A percentile compares a stretch with the other conserved stretches of the same genome.
Conservation (phyloP, 1,140 invertebrate species). For the Trichonephila clavata region DNA sequence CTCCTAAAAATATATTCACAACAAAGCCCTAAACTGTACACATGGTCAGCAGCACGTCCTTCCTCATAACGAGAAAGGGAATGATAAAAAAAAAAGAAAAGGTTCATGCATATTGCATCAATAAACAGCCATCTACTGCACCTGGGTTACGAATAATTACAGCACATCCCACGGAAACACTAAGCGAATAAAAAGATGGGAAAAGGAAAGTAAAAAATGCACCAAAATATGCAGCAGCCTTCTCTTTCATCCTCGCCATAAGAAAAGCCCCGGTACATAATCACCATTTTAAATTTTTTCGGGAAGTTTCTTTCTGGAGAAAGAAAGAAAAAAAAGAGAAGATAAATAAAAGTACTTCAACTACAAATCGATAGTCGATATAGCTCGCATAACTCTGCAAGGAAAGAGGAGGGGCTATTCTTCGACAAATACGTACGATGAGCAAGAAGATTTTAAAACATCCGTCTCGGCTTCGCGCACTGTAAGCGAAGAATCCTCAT, state of each 20-base stretch:
- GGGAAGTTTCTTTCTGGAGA: background rate
- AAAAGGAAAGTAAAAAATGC: background rate
- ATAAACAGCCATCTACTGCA: conserved; percentile 61
- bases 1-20: conserved; percentile 17
- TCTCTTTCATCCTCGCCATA: conserved; percentile 8
- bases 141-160: conserved; percentile 62
- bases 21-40: background rate
- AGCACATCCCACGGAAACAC: background rate
- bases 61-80: background rate
- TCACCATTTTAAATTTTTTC: conserved; percentile 67
- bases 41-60: background rate
- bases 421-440: conserved; percentile 59
- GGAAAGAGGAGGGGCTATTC: background rate
- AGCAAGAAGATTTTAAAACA: conserved; percentile 57
- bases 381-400: conserved; percentile 49
- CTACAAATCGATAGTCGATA: conserved; percentile 70
- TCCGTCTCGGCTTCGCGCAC: background rate
- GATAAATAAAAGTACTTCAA: conserved; percentile 54
- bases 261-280: conserved; percentile 58
- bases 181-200: conserved; percentile 29
- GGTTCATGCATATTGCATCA: conserved; percentile 32
- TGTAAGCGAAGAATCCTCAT: conserved; percentile 54
- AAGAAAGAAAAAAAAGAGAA: background rate
- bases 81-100: background rate
- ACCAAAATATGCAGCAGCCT: conserved; percentile 49